Evolutionary conservation across 2,113 vertebrate species (phyloP).

Genomic region (Micromys minutus): DNA sequence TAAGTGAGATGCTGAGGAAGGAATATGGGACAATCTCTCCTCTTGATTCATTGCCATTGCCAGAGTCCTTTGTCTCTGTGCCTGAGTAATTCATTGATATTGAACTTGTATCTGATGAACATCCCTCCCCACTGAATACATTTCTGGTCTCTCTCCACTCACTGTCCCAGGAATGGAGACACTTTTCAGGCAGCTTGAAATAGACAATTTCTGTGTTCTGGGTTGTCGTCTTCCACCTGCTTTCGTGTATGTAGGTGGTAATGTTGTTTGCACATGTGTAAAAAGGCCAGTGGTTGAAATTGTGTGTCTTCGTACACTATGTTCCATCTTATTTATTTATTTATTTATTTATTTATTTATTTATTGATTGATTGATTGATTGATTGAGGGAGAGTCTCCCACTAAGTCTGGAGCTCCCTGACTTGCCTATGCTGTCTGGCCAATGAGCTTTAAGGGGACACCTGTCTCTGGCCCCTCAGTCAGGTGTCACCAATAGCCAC

Average conservation of each 20-base stretch:
- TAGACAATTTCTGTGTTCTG: accelerated
- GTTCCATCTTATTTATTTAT: not conserved
- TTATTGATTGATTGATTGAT: too few relatives aligned
- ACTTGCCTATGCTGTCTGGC: not conserved
- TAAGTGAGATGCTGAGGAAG: slow-evolving; percentile 68
- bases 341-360: too few relatives aligned
- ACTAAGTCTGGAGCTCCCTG: not conserved
- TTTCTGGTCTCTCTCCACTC: not conserved
- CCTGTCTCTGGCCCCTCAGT: too few relatives aligned
- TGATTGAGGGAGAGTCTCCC: not conserved
- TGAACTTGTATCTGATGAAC: not conserved
- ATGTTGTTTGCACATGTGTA: not conserved
- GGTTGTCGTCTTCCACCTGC: not conserved
- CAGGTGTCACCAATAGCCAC: not conserved
- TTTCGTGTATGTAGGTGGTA: not conserved
- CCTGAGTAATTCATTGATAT: slow-evolving; percentile 48
- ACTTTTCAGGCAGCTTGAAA: too few relatives aligned
- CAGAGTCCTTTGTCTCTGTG: slow-evolving; percentile 46
- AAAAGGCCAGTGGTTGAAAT: too few relatives aligned
- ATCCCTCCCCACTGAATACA: not conserved
- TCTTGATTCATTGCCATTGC: slow-evolving; percentile 43
- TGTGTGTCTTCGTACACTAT: too few relatives aligned
- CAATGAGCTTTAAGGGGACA: not conserved
- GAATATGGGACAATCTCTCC: slow-evolving; percentile 38
- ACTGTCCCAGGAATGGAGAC: not conserved